Evolutionary conservation across 2,888 invertebrate genomes (phyloP), one percentile per base, ranked within the genome.

Genomic region (Himalopsyche japonica): DNA sequence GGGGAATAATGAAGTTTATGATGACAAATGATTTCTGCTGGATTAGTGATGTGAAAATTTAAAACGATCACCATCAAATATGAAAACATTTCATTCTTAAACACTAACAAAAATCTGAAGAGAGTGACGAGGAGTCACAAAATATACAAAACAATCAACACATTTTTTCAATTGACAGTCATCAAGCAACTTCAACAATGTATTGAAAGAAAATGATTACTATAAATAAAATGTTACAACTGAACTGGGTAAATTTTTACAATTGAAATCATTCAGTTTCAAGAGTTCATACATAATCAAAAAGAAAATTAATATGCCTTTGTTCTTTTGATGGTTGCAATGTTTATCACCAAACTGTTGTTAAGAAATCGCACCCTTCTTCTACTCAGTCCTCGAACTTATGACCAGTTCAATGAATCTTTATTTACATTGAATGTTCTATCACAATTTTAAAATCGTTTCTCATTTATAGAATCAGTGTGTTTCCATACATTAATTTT

Each of bases 131-230:
- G 27, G 10, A 30, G 70, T 27, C 70, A 70, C 70, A 70, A 70
- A 70, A 70, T 70, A 70, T 70, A 70, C 70, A 70, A 70, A 70
- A 70, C 70, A 70, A 78, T 78, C 43, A 78, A 43, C 78, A 78
- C 43, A 27, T 43, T 43, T 43, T 15, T 43, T 4, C 18, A 78
- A n/a, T 47, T 43, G 78, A 47, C 32, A 24, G 37, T 47, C 20
- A 78, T 43, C 78, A 78, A 37, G 47, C 78, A 78, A 78, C 32
- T 78, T 78, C 27, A 18, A 18, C n/a, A 34, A 78, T 18, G 37
- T 47, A 47, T 78, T 3, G 20, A 78, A 78, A 78, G 18, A 78
- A 47, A 78, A 12, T 27, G 70, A 70, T 70, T 70, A 15, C 10
- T 57, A 57, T 43, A 15, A 43, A 15, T 15, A 43, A 15, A 43